phyloP scores from a whole-genome alignment of 2,113 vertebrate genomes.

The Ceyx melanurus region DNA sequence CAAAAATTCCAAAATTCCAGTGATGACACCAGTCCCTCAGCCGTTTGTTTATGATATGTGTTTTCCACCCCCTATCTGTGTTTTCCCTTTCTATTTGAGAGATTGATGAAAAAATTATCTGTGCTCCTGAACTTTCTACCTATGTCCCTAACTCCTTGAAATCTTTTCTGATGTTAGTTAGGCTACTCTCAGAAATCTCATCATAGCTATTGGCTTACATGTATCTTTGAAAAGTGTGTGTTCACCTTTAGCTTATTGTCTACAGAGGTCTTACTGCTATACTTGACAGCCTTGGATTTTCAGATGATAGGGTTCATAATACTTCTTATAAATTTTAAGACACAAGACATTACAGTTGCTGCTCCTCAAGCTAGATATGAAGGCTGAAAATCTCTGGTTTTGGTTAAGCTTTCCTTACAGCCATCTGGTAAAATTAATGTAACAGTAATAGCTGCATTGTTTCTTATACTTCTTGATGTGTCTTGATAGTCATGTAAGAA shows the following conservation, averaged over 20 bases:
- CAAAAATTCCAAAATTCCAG: too few species aligned
- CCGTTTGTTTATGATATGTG: too few species aligned
- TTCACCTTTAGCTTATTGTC: neutral
- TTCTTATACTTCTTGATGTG: neutral
- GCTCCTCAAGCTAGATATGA: neutral
- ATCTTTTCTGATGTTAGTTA: too few species aligned
- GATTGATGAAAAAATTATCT: too few species aligned
- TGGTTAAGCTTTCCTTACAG: neutral
- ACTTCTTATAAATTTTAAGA: neutral
- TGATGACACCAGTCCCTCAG: too few species aligned
- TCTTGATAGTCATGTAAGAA: neutral
- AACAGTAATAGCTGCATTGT: neutral
- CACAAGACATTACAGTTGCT: neutral
- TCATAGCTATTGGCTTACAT: neutral
- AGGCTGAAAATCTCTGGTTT: neutral
- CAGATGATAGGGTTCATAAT: neutral
- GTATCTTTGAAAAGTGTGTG: neutral
- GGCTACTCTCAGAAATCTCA: too few species aligned
- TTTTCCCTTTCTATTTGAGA: too few species aligned
- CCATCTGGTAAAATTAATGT: neutral
- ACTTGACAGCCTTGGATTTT: neutral
- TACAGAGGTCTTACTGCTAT: neutral
- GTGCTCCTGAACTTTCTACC: too few species aligned
- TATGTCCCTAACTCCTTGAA: too few species aligned
- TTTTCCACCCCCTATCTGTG: too few species aligned